Evolutionary conservation across 2,888 invertebrate species (phyloP), one percentile per base, ranked within the genome.

Genomic region (Tiliacea aurago): DNA sequence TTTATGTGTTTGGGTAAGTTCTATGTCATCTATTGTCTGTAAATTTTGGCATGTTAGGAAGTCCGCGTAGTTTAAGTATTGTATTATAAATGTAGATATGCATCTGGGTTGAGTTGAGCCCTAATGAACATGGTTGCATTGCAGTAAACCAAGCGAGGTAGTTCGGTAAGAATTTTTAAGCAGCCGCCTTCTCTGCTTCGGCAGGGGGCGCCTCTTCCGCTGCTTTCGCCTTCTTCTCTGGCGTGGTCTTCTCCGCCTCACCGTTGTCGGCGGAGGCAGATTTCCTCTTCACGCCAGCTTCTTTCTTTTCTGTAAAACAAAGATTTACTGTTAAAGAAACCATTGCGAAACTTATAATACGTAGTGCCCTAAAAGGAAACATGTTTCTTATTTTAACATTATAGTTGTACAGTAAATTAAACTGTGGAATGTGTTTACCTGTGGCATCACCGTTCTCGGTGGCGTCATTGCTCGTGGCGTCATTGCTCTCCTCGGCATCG

Each of bases 191-290:
- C 75, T 97, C 96, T 56, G 76, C 78, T 87, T 97, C 97, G 20
- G 96, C 96, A 13, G 96, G 93, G 4, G 95, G 91, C 65, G 94
- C 91, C 80, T 97, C 97, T 64, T 97, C 97, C 20, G 97, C 97
- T 71, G 97, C 95, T 95, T 97, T 98, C 83, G 97, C 97, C 90
- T 98, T 98, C 94, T 98, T 98, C 90, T 98, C 98, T 13, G 98
- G 97, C 76, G 97, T 97, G 63, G 96, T 97, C 85, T 97, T 97
- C 81, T 97, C 97, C 15, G 95, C 94, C 64, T 97, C 97, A 68
- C 96, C 97, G 58, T 95, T 95, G 80, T 96, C 95, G 6, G 94
- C 96, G 18, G 97, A 95, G 33, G 96, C 96, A 70, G 98, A 98
- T 97, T 98, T 98, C 97, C 98, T 97, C 94, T 98, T 97, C 91